Percentiles rank a stretch among this genome's conserved stretches.
phyloP scores from a whole-genome alignment of 1,140 invertebrate genomes.

The Apis mellifera region DNA sequence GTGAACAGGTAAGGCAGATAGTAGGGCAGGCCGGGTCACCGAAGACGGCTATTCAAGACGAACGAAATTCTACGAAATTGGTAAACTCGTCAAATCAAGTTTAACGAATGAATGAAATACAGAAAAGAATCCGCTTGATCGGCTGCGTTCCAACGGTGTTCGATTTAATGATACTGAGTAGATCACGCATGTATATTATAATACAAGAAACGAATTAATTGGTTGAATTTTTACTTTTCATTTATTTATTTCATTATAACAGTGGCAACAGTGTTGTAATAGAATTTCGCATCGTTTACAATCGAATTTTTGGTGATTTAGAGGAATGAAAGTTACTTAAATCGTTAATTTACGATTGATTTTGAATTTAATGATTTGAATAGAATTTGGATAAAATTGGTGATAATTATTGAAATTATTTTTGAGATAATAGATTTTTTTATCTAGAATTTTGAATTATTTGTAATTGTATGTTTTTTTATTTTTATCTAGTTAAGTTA shows the following conservation, averaged over 20 bases:
- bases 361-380: too few species aligned
- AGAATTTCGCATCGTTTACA: background rate
- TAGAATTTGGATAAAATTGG: too few species aligned
- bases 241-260: too few species aligned
- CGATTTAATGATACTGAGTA: conserved; percentile 16
- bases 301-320: background rate
- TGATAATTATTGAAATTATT: too few species aligned
- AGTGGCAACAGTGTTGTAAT: too few species aligned
- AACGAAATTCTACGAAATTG: conserved; percentile 66
- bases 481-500: too few species aligned
- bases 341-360: too few species aligned
- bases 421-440: too few species aligned
- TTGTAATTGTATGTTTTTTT: background rate
- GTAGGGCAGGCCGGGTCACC: conserved; percentile 62
- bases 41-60: conserved; percentile 58
- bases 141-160: background rate
- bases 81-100: conserved; percentile 48
- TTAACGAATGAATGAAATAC: conserved; percentile 21
- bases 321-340: too few species aligned
- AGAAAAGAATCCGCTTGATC: conserved; percentile 8
- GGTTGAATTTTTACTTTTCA: background rate
- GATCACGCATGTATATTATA: background rate
- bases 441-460: background rate
- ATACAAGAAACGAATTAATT: background rate
- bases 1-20: conserved; percentile 28